phyloP scores from a whole-genome alignment of 1,140 invertebrate genomes.

The Magallana ariakensis region DNA sequence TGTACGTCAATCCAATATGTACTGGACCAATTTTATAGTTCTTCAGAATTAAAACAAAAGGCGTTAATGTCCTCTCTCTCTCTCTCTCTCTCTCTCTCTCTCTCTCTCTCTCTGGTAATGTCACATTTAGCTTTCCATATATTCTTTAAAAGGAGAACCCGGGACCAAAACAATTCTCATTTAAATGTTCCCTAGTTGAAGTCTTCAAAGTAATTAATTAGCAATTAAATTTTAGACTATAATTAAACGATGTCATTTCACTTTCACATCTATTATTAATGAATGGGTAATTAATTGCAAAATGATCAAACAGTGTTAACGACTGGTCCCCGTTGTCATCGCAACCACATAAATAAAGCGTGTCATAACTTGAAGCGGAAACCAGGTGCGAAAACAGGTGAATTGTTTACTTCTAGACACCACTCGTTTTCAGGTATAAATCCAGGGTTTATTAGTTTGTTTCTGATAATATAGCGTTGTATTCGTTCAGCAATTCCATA shows the following conservation, averaged over 20 bases:
- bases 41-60: too few species aligned
- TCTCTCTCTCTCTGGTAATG: neutral
- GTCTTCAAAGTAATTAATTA: neutral
- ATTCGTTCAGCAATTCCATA: too few species aligned
- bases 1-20: too few species aligned
- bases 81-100: too few species aligned
- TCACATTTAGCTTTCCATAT: neutral
- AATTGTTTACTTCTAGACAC: neutral
- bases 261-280: neutral
- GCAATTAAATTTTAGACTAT: neutral
- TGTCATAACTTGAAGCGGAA: conserved; percentile 17
- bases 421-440: neutral
- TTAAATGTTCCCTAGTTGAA: too few species aligned
- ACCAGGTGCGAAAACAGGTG: conserved; percentile 26
- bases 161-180: too few species aligned
- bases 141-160: neutral
- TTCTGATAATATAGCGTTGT: too few species aligned
- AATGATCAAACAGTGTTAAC: neutral
- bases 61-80: too few species aligned
- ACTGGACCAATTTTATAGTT: too few species aligned
- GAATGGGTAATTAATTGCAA: neutral
- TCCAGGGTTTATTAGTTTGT: too few species aligned
- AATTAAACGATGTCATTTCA: neutral
- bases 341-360: conserved; percentile 24
- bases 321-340: conserved; percentile 22